These are phyloP conservation scores for Periphyllus acericola DNA, from an alignment of 2,888 invertebrate genomes.

Conservation along the genomic window DNA sequence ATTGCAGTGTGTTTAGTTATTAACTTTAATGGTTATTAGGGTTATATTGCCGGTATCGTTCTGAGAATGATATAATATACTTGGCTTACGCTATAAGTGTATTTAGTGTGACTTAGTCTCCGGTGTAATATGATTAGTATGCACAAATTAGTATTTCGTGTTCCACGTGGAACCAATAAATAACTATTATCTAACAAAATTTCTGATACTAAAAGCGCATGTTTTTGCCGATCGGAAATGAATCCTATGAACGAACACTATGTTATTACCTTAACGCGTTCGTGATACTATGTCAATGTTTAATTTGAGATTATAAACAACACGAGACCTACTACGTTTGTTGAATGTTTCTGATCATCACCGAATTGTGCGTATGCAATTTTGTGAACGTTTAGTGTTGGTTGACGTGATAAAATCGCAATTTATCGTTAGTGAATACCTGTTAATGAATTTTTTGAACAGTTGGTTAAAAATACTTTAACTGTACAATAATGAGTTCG, in stretches of 20 bases:
- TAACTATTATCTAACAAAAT: neutral
- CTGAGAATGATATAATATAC: neutral
- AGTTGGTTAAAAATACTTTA: too few relatives aligned
- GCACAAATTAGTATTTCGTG: neutral
- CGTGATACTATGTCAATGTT: too few relatives aligned
- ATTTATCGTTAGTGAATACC: too few relatives aligned
- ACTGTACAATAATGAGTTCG: too few relatives aligned
- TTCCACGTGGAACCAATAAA: neutral
- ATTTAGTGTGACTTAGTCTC: neutral
- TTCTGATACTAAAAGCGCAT: neutral
- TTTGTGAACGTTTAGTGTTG: too few relatives aligned
- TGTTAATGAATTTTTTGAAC: too few relatives aligned
- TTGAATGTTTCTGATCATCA: too few relatives aligned
- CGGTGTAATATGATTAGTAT: neutral
- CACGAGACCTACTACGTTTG: too few relatives aligned
- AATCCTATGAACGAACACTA: neutral
- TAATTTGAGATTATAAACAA: too few relatives aligned
- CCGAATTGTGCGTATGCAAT: too few relatives aligned
- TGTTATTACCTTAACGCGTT: too few relatives aligned
- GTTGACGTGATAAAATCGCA: too few relatives aligned
- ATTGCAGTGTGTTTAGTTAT: neutral
- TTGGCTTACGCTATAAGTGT: neutral
- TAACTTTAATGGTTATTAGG: neutral
- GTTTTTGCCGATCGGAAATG: neutral
- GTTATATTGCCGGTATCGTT: neutral